These are phyloP conservation scores for Apodemia mormo DNA, from an alignment of 2,888 invertebrate species.

Conservation along the genomic window DNA sequence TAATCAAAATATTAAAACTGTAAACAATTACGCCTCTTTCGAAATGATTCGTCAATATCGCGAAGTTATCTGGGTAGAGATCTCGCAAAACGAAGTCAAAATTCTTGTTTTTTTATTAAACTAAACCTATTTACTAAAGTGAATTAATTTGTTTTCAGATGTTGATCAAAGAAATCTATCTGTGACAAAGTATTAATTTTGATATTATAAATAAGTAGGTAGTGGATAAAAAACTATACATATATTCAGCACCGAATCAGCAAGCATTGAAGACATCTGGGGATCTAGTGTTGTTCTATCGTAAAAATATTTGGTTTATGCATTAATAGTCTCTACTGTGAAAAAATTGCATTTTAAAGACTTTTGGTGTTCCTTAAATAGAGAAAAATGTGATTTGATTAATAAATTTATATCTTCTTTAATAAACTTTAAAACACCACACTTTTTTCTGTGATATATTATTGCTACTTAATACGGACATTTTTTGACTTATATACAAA, in stretches of 20 bases:
- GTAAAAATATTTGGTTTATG: conserved; percentile 62
- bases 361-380: conserved; percentile 44
- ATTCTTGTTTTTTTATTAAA: too few relatives aligned
- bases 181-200: conserved; percentile 31
- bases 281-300: conserved; percentile 81
- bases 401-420: conserved; percentile 55
- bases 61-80: neutral
- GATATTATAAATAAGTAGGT: conserved; percentile 39
- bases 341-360: conserved; percentile 27
- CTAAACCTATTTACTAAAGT: neutral
- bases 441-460: conserved; percentile 77
- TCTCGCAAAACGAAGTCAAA: conserved; percentile 1
- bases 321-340: conserved; percentile 22
- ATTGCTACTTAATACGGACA: conserved; percentile 58
- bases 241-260: conserved; percentile 84
- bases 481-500: conserved; percentile 74
- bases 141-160: conserved; percentile 20
- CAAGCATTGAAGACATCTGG: conserved; percentile 95
- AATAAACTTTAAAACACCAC: conserved; percentile 58
- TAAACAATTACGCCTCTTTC: neutral
- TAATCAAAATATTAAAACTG: neutral
- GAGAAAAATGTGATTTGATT: conserved; percentile 74
- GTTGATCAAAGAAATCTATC: conserved; percentile 20
- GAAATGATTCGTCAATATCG: neutral
- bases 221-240: conserved; percentile 59